phyloP scores from a whole-genome alignment of 2,113 vertebrate genomes.

The Tupaia tana region DNA sequence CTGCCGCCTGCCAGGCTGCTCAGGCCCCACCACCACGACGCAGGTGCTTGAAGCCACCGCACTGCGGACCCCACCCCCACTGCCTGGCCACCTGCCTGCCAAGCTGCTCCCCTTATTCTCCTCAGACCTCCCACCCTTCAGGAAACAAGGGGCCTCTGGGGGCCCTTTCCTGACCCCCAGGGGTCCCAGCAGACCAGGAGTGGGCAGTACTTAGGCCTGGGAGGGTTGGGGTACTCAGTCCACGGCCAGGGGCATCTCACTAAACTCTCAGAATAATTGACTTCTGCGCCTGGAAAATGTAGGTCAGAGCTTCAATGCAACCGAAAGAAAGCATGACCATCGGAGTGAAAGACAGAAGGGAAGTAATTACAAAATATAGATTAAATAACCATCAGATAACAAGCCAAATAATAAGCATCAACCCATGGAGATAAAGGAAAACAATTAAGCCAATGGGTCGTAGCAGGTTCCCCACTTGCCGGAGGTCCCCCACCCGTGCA shows the following conservation, averaged over 20 bases:
- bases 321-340: slow-evolving; percentile 75
- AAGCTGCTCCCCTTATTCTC: neutral
- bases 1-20: neutral
- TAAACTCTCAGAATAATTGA: slow-evolving; percentile 82
- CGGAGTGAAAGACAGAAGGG: slow-evolving; percentile 81
- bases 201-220: neutral
- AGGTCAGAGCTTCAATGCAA: slow-evolving; percentile 79
- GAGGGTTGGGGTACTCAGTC: slow-evolving; percentile 55
- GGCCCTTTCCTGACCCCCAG: neutral
- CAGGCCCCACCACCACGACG: neutral
- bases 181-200: neutral
- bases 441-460: slow-evolving; percentile 76
- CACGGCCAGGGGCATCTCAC: slow-evolving; percentile 48
- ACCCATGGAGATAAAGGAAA: slow-evolving; percentile 69
- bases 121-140: no score
- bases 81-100: no score
- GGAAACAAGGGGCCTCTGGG: neutral
- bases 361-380: slow-evolving; percentile 85
- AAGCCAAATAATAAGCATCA: slow-evolving; percentile 78
- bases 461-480: slow-evolving; percentile 53
- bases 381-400: slow-evolving; percentile 85
- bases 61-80: accelerated
- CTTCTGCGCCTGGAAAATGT: slow-evolving; percentile 81
- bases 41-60: neutral
- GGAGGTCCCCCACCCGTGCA: neutral